Evolutionary conservation across 2,113 vertebrate genomes (phyloP), one percentile per base, ranked within the genome.

Genomic region (Cinclus mexicanus): DNA sequence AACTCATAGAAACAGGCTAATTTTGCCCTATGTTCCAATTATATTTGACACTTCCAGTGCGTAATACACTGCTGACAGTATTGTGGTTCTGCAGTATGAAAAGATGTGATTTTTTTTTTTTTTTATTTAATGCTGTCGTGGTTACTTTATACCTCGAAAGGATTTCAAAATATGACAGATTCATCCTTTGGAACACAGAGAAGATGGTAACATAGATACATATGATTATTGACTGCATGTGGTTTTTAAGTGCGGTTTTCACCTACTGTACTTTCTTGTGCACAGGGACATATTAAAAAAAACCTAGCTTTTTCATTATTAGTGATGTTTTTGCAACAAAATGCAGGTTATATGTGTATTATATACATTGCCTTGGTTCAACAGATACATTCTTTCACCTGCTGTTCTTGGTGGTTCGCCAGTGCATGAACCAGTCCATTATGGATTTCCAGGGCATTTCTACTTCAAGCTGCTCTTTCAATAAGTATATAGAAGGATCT

Each of bases 391-490:
- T 95, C 74, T 86, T 93, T 83, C 57, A 78, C 64, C 65, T 83
- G 33, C 77, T 81, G 37, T 65, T 88, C 56, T 91, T 74, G 46
- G 37, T 35, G 41, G 63, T 68, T 95, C 0, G 2, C 33, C 3
- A 2, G 79, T 87, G 59, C 61, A 72, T 59, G 88, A 93, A 91
- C 49, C 53, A 52, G 50, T 77, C 74, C 83, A 80, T 89, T 93
- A 70, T 23, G 35, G 87, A 91, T 93, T 96, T 94, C 80, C 75
- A 94, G 76, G 77, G 42, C 35, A 91, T 77, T 95, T 95, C 71
- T 81, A 87, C 74, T 63, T 80, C 35, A 96, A 92, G 64, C 59
- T 83, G 85, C 76, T 59, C 83, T 95, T 96, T 96, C 79, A 93
- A 87, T 92, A 91, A 88, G 60, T 92, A 94, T 37, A 71, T 76